Conservation (phyloP, 1,140 invertebrate genomes). For the Pseudachorutes palmiensis region DNA sequence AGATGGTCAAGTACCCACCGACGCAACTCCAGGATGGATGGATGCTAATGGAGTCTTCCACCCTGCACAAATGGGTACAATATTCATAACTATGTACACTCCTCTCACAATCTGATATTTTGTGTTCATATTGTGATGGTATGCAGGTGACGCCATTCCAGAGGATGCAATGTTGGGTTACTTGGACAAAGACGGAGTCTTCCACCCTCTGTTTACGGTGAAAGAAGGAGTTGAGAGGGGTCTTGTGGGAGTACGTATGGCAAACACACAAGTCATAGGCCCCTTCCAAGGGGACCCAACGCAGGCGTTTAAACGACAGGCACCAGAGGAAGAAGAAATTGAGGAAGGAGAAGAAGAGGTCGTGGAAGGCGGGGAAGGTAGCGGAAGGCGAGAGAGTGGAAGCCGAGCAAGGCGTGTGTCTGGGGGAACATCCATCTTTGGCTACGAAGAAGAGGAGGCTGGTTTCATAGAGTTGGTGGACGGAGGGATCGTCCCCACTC, state of each 20-base stretch:
- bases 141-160: not conserved
- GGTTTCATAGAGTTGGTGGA: no score
- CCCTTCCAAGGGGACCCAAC: no score
- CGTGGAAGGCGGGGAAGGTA: not conserved
- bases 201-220: not conserved
- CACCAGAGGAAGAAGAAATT: not conserved
- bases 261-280: no score
- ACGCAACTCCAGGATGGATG: not conserved
- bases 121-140: no score
- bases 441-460: no score
- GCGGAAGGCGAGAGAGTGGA: no score
- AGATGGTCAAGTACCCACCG: not conserved
- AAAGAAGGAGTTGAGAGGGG: not conserved
- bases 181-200: not conserved
- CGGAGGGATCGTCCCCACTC: no score
- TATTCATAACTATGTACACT: no score
- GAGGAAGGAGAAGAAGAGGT: not conserved
- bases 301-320: not conserved
- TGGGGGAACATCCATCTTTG: no score
- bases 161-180: not conserved
- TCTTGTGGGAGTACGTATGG: not conserved
- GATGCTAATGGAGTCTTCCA: not conserved
- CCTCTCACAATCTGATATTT: no score
- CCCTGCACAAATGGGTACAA: not conserved
- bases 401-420: no score